Evolutionary conservation across 2,888 invertebrate species (phyloP).

Genomic region (Aromia moschata): DNA sequence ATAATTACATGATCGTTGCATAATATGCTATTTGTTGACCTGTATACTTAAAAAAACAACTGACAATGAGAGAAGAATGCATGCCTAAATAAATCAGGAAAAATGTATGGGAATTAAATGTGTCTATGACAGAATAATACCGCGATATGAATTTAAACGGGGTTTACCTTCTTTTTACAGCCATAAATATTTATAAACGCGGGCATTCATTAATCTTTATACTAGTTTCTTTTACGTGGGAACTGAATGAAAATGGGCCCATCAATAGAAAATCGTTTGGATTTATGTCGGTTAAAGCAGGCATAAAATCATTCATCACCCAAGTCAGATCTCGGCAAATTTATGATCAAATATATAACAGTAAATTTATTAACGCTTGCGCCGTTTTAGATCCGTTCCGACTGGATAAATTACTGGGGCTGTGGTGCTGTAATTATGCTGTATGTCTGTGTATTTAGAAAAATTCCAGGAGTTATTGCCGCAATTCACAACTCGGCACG

Average conservation of each 20-base stretch:
- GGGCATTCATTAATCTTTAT: background rate
- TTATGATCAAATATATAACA: constrained; percentile 51
- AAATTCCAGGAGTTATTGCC: constrained; percentile 9
- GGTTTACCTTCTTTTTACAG: background rate
- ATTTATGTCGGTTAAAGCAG: constrained; percentile 48
- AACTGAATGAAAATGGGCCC: constrained; percentile 22
- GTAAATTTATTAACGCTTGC: constrained; percentile 50
- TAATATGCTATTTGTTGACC: too few relatives aligned
- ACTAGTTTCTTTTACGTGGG: background rate
- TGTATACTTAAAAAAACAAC: too few relatives aligned
- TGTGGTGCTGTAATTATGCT: constrained; percentile 35
- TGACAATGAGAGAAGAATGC: too few relatives aligned
- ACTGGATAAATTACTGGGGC: constrained; percentile 35
- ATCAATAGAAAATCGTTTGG: constrained; percentile 36
- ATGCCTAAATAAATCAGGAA: too few relatives aligned
- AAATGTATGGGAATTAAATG: too few relatives aligned
- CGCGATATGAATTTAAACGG: background rate
- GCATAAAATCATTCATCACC: constrained; percentile 52
- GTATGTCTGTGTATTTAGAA: constrained; percentile 2
- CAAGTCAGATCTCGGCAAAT: constrained; percentile 47
- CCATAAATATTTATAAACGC: background rate
- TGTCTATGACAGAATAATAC: too few relatives aligned
- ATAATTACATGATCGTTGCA: too few relatives aligned
- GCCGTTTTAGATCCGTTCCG: constrained; percentile 38
- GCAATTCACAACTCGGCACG: too few relatives aligned